Evolutionary conservation across 92 coral and sea anemone species (phyloP), one percentile per base, ranked within the genome.

Genomic region (Epizoanthus scotinus): DNA sequence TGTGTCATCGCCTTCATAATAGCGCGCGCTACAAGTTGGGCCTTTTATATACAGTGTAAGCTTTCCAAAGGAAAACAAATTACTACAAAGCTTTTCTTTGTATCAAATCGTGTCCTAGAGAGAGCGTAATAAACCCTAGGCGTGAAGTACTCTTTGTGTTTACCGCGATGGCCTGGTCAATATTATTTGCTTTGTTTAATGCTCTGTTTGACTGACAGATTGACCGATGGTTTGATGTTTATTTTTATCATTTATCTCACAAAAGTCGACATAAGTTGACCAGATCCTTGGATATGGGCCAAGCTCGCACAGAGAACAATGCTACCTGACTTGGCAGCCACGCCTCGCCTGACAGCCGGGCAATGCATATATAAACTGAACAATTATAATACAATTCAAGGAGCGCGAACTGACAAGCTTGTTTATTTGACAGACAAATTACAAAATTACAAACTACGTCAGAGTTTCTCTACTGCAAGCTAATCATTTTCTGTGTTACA

Each of bases 131-230:
- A 25, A 58, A 58, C 81, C 67, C 61, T 49, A 57, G 81, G 81
- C 68, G 56, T 55, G 61, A 75, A 60, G 59, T 40, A 59, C 63
- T 29, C 81, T 75, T 75, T 75, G 81, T 36, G 55, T 75, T 59
- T 40, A 40, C 81, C 81, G 81, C 81, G 63, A 25, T 22, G 40
- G 67, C 19, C 81, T 75, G 69, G 57, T 17, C 22, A 73, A 73
- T 73, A 55, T 38, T 20, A 57, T 27, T 25, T n/a, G 22, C 81
- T 75, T 38, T 21, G 54, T 59, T 36, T 31, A 75, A 25, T 31
- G 40, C 68, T 57, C 81, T 6, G 67, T 55, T 47, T 36, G 68
- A 59, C 18, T 75, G 81, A 59, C 20, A n/a, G 17, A 67, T 24
- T 75, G 81, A 75, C 10, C 61, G 81, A 75, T 58, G 34, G 21